Evolutionary conservation across 1,140 invertebrate species (phyloP).

Genomic region (Zelostemma sp.): DNA sequence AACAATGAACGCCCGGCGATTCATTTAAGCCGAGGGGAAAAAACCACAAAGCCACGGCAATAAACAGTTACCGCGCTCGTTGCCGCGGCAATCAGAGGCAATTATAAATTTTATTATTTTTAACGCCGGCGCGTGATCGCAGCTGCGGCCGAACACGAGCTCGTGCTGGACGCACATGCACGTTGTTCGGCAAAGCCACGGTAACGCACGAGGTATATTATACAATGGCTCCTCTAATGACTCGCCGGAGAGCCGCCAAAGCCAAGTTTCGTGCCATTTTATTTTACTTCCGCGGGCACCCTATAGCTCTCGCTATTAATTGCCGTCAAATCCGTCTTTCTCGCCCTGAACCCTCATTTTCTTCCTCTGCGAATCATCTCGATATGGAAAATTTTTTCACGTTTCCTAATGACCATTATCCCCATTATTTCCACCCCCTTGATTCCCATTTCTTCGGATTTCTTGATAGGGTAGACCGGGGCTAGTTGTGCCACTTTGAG

Average conservation of each 20-base stretch:
- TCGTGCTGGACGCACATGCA: constrained; percentile 36
- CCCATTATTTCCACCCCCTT: no score
- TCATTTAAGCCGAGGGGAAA: constrained; percentile 30
- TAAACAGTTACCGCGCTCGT: constrained; percentile 29
- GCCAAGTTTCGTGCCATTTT: constrained; percentile 61
- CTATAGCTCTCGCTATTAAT: constrained; percentile 67
- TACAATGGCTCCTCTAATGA: constrained; percentile 62
- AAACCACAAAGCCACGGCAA: not conserved
- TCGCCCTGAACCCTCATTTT: no score
- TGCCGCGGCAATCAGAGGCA: constrained; percentile 55
- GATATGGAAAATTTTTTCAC: no score
- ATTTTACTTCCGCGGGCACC: constrained; percentile 67
- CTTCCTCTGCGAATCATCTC: no score
- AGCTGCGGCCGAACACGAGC: constrained; percentile 46
- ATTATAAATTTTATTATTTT: constrained; percentile 62
- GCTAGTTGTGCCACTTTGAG: no score
- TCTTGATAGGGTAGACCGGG: no score
- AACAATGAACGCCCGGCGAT: constrained; percentile 10
- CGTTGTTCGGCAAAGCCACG: constrained; percentile 26
- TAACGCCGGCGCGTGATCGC: constrained; percentile 41
- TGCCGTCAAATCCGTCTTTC: no score
- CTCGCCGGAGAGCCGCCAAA: constrained; percentile 62
- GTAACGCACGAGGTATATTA: constrained; percentile 60
- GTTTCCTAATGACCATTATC: no score
- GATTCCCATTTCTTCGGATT: no score